phyloP scores from a whole-genome alignment of 2,113 vertebrate genomes.

The Otis tarda region DNA sequence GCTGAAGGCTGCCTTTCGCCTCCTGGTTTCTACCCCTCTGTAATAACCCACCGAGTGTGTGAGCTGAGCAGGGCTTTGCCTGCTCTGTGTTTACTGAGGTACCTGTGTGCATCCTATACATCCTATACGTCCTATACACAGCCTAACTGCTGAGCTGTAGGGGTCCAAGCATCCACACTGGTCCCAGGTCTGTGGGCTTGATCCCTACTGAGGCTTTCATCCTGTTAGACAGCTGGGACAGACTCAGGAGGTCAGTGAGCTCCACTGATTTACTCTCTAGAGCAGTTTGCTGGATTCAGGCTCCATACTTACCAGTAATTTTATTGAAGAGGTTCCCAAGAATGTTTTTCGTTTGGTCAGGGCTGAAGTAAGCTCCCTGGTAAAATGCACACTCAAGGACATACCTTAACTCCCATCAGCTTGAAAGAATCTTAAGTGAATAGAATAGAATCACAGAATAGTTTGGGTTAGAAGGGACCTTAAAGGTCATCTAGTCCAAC shows the following conservation, averaged over 20 bases:
- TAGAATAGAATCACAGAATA: too few species aligned
- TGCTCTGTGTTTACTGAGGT: neutral
- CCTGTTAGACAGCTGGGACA: neutral
- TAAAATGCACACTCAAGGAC: neutral
- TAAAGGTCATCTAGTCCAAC: too few species aligned
- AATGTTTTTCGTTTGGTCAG: neutral
- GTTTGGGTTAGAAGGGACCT: too few species aligned
- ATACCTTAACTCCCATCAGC: neutral
- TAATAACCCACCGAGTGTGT: accelerated
- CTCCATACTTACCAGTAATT: accelerated
- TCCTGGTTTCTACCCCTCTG: neutral
- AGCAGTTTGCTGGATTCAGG: neutral
- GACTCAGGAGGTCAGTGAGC: neutral
- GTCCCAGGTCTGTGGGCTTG: neutral
- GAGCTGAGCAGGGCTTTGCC: neutral
- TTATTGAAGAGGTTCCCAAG: neutral
- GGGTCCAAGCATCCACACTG: neutral
- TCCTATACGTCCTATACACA: too few species aligned
- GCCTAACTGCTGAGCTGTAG: accelerated
- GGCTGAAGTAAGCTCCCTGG: neutral
- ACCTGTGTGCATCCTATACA: accelerated
- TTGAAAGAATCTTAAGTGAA: neutral
- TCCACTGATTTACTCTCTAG: neutral
- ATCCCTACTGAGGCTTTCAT: neutral
- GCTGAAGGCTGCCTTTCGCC: neutral